Base-by-base conservation (phyloP, 1,140 invertebrate species). In the Scaptomyza hsui region DNA sequence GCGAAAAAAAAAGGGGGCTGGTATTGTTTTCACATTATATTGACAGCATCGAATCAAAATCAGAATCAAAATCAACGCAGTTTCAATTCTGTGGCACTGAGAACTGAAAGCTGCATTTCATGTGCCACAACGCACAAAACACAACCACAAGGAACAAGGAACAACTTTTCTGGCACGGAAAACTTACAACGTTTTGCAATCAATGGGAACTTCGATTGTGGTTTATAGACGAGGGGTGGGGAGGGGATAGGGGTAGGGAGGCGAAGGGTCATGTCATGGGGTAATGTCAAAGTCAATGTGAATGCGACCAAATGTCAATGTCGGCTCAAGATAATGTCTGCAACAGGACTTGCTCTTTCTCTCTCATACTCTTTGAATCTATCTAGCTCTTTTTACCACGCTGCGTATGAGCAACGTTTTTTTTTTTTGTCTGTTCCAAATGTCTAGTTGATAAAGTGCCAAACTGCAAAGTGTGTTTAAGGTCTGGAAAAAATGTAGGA, bases 161-260 rank as follows among this genome's bases (percentile, higher is more conserved):
- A 64, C 45, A 52, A 73, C 35, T 75, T 70, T 78, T 64, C 37
- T 53, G 45, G 45, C 57, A 63, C 60, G 32, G 32, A 69, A 53
- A 78, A 79, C 76, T 71, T 80, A 80, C 77, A 80, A 68, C 77
- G 67, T 75, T 80, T 80, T 80, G 77, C 77, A 75, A 80, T 80
- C 77, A 80, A 75, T 72, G 47, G 47, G 53, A 76, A 63, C 56
- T 69, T 76, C 68, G 53, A 59, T 69, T 73, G 68, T 35, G 51
- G 53, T 51, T 63, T 4, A 9, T 0, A 13, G 35, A 29, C 0
- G 9, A 18, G 48, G 7, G 13, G n/a, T 12, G 2, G n/a, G 16
- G 32, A 7, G n/a, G n/a, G n/a, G n/a, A n/a, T n/a, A n/a, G n/a
- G n/a, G n/a, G n/a, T n/a, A n/a, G 7, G 13, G n/a, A 12, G 2